Evolutionary conservation across 2,113 vertebrate species (phyloP).

Genomic region (Balaeniceps rex): DNA sequence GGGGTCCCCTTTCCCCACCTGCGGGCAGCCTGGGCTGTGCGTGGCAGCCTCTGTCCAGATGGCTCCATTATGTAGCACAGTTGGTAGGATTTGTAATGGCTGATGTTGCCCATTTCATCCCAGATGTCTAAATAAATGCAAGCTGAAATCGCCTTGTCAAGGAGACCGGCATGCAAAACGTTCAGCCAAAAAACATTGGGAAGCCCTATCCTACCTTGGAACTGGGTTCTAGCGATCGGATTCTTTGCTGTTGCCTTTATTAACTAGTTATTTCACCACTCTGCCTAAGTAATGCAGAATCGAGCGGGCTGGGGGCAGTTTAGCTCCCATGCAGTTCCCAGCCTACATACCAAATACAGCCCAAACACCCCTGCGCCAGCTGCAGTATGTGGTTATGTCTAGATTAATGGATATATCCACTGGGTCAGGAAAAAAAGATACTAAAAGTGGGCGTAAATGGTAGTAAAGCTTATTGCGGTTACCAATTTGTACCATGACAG

Average conservation of each 20-base stretch:
- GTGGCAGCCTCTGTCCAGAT: not conserved
- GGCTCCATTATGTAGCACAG: not conserved
- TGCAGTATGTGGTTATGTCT: not conserved
- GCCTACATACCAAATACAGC: not conserved
- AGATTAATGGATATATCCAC: not conserved
- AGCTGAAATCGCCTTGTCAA: not conserved
- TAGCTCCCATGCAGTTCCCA: not conserved
- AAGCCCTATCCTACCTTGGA: not conserved
- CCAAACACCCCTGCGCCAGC: not conserved
- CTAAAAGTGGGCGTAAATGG: not conserved
- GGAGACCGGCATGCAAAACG: not conserved
- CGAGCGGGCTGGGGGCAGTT: not conserved
- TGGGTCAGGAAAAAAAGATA: not conserved
- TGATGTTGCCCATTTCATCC: not conserved
- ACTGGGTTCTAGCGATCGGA: not conserved
- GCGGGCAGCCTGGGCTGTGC: accelerated
- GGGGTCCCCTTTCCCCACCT: not conserved
- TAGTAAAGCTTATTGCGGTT: not conserved
- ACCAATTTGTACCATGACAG: not conserved
- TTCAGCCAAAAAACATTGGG: not conserved
- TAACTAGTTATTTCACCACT: not conserved
- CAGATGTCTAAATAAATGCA: not conserved
- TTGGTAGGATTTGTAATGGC: not conserved
- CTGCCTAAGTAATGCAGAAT: not conserved
- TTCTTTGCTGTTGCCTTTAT: not conserved